Conservation (phyloP, 2,888 invertebrate genomes). For the Polydrusus cervinus region DNA sequence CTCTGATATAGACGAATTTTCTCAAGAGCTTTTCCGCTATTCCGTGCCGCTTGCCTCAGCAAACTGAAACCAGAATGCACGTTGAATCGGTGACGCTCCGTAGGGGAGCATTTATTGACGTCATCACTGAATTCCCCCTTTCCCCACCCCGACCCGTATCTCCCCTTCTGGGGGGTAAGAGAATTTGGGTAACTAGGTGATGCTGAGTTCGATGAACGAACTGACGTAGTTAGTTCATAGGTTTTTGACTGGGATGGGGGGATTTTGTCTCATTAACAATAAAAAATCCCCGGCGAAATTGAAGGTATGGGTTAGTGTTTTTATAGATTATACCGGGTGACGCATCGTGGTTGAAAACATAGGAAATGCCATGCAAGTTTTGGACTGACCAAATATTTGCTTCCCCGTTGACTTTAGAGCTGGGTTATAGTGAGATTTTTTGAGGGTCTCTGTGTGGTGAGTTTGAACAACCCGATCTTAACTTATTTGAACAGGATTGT, state of each 20-base stretch:
- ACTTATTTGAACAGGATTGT: too few species aligned
- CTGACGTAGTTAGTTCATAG: constrained; percentile 13
- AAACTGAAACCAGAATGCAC: constrained; percentile 49
- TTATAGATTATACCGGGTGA: too few species aligned
- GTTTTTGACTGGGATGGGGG: background rate
- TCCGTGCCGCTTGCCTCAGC: constrained; percentile 27
- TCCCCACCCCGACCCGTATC: constrained; percentile 32
- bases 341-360: too few species aligned
- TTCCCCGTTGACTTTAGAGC: too few species aligned
- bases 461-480: too few species aligned
- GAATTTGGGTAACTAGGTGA: constrained; percentile 66
- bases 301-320: too few species aligned
- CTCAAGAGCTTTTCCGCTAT: constrained; percentile 22
- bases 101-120: constrained; percentile 61
- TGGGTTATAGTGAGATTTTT: too few species aligned
- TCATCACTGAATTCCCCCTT: constrained; percentile 59
- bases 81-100: constrained; percentile 52
- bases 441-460: too few species aligned
- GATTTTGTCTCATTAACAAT: background rate
- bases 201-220: constrained; percentile 62
- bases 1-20: constrained; percentile 12
- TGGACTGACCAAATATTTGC: too few species aligned
- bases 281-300: too few species aligned
- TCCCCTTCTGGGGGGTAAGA: constrained; percentile 54
- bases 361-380: too few species aligned